These are phyloP conservation scores for Enchytraeus crypticus DNA, from an alignment of 2,888 invertebrate genomes.

Conservation along the genomic window DNA sequence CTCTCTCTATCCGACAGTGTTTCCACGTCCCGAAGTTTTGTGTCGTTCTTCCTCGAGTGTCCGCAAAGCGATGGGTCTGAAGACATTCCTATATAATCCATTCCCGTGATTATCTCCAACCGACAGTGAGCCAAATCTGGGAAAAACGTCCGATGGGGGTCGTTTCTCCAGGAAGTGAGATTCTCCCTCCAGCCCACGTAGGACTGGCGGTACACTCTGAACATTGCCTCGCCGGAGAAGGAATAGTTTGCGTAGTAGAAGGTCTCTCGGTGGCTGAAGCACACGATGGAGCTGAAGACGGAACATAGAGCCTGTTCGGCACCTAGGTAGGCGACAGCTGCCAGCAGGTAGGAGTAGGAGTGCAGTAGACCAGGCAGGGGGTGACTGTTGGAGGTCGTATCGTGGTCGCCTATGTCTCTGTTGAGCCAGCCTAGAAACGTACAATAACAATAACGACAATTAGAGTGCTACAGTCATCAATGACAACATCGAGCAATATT, in stretches of 20 bases:
- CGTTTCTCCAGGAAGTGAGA: constrained; percentile 16
- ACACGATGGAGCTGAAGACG: constrained; percentile 24
- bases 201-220: constrained; percentile 20
- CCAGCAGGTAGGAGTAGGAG: constrained; percentile 22
- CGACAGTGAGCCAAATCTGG: constrained; percentile 23
- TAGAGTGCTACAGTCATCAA: no score
- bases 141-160: constrained; percentile 22
- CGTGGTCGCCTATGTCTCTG: neutral
- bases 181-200: constrained; percentile 15
- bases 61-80: constrained; percentile 23
- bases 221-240: constrained; percentile 24
- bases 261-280: constrained; percentile 29
- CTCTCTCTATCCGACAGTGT: constrained; percentile 15
- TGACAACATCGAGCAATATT: no score
- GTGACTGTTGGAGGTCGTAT: neutral
- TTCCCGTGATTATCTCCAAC: constrained; percentile 24
- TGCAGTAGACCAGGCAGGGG: constrained; percentile 10
- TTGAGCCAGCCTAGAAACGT: neutral
- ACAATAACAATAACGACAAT: no score
- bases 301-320: constrained; percentile 27
- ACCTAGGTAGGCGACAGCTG: constrained; percentile 22
- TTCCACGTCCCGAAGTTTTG: constrained; percentile 19
- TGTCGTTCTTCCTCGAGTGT: constrained; percentile 26
- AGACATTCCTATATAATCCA: constrained; percentile 24
- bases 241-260: constrained; percentile 27